Evolutionary conservation across 1,140 invertebrate genomes (phyloP), one percentile per base, ranked within the genome.

Genomic region (Drosophila erecta): DNA sequence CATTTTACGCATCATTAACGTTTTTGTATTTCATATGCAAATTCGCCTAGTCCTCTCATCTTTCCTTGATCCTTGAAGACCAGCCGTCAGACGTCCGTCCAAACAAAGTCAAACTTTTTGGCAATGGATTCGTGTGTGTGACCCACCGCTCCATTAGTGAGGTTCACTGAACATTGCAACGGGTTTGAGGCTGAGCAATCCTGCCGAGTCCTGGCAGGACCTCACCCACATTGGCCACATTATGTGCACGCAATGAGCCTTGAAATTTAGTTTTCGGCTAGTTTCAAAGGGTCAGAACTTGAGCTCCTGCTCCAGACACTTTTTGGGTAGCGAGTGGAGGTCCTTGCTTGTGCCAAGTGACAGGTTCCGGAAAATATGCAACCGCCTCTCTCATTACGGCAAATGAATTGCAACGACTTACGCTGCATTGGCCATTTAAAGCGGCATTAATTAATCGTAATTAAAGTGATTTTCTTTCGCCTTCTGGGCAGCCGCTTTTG

Each of bases 21-120:
- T 90, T 89, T 84, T 80, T 90, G 85, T 90, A 79, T 89, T 89
- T 89, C 80, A 89, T 89, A 89, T 89, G 84, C 84, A 89, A 89
- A 89, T 78, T 70, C 47, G 46, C 41, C 51, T 56, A 50, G 44
- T 54, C 58, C 64, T 46, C 49, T 38, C 41, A 41, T 71, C 40
- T 37, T 55, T 15, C 22, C 20, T 33, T 50, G 41, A 27, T 65
- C 46, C 33, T 43, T 57, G 27, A 70, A 24, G 41, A 70, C 30
- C 35, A 33, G 46, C 50, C 57, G 53, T 56, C 80, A 79, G 72
- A 84, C 80, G 74, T 84, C 76, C 76, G 78, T 71, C 66, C 70
- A 79, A 89, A 73, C 84, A 83, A 86, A 87, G 79, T 89, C 75
- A 76, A 81, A 87, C 78, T 77, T 84, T 78, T 79, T 72, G 51